These are phyloP conservation scores for Eubasilissa regina DNA, from an alignment of 1,140 invertebrate species.

Conservation along the genomic window DNA sequence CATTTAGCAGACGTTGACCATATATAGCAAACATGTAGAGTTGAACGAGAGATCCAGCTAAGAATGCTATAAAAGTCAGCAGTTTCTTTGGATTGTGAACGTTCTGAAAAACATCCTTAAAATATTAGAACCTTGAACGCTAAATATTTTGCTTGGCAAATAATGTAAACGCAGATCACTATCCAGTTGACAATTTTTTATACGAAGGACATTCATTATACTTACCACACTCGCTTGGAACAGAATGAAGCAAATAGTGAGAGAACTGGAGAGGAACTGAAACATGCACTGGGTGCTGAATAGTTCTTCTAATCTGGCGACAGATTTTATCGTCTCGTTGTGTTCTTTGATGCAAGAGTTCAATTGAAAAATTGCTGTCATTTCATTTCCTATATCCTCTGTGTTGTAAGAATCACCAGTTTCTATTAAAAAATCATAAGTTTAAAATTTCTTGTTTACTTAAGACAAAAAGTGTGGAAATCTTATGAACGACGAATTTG, in stretches of 20 bases:
- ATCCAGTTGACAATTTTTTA: no score
- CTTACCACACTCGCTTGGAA: conserved; percentile 35
- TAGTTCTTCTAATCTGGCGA: conserved; percentile 22
- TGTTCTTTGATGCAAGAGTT: conserved; percentile 24
- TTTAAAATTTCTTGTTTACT: no score
- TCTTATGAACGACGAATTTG: no score
- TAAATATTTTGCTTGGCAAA: no score
- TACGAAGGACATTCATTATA: no score
- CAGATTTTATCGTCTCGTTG: conserved; percentile 13
- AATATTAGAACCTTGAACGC: no score
- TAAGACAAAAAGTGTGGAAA: no score
- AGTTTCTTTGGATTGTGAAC: conserved; percentile 13
- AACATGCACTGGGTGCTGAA: conserved; percentile 30
- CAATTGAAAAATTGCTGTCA: background rate
- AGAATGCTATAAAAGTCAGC: conserved; percentile 3
- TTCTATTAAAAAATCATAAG: background rate
- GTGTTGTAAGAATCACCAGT: background rate
- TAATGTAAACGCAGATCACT: no score
- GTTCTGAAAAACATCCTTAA: background rate
- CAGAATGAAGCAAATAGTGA: conserved; percentile 33
- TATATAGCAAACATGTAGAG: conserved; percentile 33
- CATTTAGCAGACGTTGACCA: conserved; percentile 11
- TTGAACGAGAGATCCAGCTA: background rate
- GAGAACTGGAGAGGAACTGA: conserved; percentile 22
- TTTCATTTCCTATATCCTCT: background rate